Evolutionary conservation across 2,888 invertebrate genomes (phyloP).

Genomic region (Melanophora roralis): DNA sequence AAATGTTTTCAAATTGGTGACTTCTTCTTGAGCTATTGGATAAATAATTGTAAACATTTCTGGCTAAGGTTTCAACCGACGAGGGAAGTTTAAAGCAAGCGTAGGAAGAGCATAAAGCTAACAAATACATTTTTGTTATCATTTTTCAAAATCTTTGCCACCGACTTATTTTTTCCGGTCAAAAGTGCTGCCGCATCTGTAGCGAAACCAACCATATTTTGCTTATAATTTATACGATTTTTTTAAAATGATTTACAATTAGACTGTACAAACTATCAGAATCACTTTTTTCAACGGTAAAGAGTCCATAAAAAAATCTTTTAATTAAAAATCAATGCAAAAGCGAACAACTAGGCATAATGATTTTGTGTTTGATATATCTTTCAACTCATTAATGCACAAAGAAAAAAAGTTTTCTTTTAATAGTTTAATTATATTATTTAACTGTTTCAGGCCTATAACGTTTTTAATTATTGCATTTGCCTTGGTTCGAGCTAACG

Average conservation of each 20-base stretch:
- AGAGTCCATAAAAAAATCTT: constrained; percentile 27
- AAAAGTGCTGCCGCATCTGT: constrained; percentile 72
- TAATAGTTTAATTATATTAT: neutral
- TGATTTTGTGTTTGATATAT: constrained; percentile 2
- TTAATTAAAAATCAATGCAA: constrained; percentile 24
- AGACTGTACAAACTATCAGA: constrained; percentile 61
- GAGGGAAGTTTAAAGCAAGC: constrained; percentile 69
- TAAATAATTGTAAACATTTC: constrained; percentile 69
- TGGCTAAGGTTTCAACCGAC: constrained; percentile 42
- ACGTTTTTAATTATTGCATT: constrained; percentile 15
- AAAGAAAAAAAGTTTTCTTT: constrained; percentile 4
- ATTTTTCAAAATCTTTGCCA: constrained; percentile 66
- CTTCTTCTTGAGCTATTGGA: constrained; percentile 67
- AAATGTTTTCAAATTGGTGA: constrained; percentile 66
- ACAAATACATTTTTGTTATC: constrained; percentile 71
- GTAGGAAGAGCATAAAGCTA: constrained; percentile 67
- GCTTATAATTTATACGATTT: constrained; percentile 66
- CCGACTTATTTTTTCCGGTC: constrained; percentile 69
- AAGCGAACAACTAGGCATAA: constrained; percentile 8
- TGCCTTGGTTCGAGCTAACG: constrained; percentile 1
- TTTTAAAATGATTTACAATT: too few species aligned
- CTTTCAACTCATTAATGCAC: constrained; percentile 7
- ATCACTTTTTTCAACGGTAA: constrained; percentile 59
- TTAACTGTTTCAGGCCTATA: neutral
- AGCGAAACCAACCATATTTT: constrained; percentile 71